A percentile compares a stretch with the other conserved stretches of the same genome.
Evolutionary conservation across 2,888 invertebrate genomes (phyloP).

Genomic region (Auanema sp.): DNA sequence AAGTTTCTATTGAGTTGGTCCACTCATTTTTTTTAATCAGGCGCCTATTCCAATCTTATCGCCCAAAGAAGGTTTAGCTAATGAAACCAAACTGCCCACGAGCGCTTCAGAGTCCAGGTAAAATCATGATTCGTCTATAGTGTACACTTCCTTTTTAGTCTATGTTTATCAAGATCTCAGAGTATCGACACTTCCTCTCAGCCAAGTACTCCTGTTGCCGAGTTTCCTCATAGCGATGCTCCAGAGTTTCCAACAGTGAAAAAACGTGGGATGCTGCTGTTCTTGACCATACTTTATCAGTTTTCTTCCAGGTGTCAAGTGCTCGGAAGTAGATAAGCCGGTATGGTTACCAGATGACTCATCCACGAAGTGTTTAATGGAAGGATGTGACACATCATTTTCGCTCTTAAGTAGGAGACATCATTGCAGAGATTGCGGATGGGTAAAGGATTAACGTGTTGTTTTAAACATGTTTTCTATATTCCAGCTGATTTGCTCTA

Average conservation of each 20-base stretch:
- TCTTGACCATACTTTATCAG: background rate
- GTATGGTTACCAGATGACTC: slow-evolving; percentile 84
- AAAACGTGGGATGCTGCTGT: no score
- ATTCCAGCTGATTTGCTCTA: slow-evolving; percentile 54
- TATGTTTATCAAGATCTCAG: slow-evolving; percentile 8
- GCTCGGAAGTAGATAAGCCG: slow-evolving; percentile 71
- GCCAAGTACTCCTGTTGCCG: slow-evolving; percentile 18
- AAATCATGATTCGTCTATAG: no score
- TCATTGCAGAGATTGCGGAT: slow-evolving; percentile 83
- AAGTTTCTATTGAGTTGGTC: background rate
- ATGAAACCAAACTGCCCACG: background rate
- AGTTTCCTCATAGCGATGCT: background rate
- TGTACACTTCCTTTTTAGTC: background rate
- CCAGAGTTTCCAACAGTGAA: no score
- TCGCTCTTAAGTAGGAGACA: slow-evolving; percentile 79
- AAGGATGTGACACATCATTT: slow-evolving; percentile 76
- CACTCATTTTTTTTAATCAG: background rate
- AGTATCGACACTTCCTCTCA: slow-evolving; percentile 12
- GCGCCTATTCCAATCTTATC: background rate
- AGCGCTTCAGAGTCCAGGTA: no score
- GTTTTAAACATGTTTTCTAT: background rate
- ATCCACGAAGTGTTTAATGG: slow-evolving; percentile 77
- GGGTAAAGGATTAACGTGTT: slow-evolving; percentile 72
- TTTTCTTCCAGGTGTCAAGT: slow-evolving; percentile 9
- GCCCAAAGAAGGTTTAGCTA: background rate